Evolutionary conservation across 2,113 vertebrate genomes (phyloP).

Genomic region (Chamaetylas fuelleborni): DNA sequence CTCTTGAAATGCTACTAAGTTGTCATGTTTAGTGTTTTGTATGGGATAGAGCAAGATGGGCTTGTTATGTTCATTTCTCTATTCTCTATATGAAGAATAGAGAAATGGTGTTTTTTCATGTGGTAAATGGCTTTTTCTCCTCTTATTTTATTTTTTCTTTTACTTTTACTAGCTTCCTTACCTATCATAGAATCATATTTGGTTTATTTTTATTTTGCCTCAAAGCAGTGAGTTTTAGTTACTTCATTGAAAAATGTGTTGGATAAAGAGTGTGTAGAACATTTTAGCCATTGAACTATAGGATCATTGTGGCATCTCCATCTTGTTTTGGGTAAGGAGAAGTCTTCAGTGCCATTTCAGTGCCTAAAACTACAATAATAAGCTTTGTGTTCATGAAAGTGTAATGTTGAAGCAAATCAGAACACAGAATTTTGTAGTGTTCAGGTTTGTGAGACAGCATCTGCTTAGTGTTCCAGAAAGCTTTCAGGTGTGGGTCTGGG

Average conservation of each 20-base stretch:
- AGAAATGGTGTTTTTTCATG: not conserved
- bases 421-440: not conserved
- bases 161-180: not conserved
- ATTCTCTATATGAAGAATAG: not conserved
- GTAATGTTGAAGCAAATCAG: not conserved
- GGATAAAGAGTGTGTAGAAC: rapidly evolving
- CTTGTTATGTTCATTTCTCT: not conserved
- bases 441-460: not conserved
- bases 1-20: not conserved
- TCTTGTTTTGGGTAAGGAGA: not conserved
- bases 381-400: not conserved
- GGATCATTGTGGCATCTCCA: not conserved
- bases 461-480: not conserved
- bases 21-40: not conserved
- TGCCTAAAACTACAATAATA: not conserved
- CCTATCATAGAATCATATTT: not conserved
- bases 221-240: not conserved
- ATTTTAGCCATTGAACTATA: not conserved
- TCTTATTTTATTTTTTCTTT: not conserved
- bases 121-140: not conserved
- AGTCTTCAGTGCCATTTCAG: not conserved
- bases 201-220: not conserved
- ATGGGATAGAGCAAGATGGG: not conserved
- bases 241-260: not conserved
- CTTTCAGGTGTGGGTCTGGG: not conserved